Evolutionary conservation across 1,140 invertebrate genomes (phyloP).

Genomic region (Hypsibius dujardini): DNA sequence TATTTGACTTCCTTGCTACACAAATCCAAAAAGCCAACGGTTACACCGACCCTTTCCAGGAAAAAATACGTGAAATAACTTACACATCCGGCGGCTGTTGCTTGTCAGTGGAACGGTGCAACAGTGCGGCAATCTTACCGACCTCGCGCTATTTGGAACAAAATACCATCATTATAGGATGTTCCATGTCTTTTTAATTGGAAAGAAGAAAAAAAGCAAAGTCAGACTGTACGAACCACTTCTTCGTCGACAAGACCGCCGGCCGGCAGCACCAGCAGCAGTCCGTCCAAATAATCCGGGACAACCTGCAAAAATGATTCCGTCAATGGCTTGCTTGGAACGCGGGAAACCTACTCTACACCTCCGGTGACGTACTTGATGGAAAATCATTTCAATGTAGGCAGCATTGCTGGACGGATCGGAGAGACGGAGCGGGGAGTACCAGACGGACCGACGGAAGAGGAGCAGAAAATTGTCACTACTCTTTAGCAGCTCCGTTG

Average conservation of each 20-base stretch:
- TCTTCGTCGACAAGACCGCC: slow-evolving; percentile 56
- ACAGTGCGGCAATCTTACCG: slow-evolving; percentile 63
- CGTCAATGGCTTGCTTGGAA: not conserved
- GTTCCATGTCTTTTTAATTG: too few relatives aligned
- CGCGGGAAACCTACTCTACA: too few relatives aligned
- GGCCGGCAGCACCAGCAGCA: slow-evolving; percentile 63
- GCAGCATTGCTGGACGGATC: slow-evolving; percentile 18
- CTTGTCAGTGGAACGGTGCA: slow-evolving; percentile 75
- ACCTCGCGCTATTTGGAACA: slow-evolving; percentile 52
- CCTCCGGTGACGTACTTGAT: slow-evolving; percentile 45
- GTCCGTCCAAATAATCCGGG: slow-evolving; percentile 83
- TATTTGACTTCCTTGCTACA: slow-evolving; percentile 65
- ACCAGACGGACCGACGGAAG: slow-evolving; percentile 95
- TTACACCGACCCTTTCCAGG: slow-evolving; percentile 17
- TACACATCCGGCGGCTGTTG: slow-evolving; percentile 53
- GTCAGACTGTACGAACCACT: slow-evolving; percentile 54
- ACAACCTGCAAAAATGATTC: slow-evolving; percentile 42
- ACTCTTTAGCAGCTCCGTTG: slow-evolving; percentile 78
- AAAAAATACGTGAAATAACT: slow-evolving; percentile 24
- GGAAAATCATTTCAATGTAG: slow-evolving; percentile 89
- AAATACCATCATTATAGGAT: too few relatives aligned
- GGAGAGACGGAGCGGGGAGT: slow-evolving; percentile 54
- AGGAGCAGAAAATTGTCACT: slow-evolving; percentile 80
- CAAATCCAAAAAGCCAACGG: slow-evolving; percentile 21
- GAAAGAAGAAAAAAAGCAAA: too few relatives aligned